Evolutionary conservation across 2,797 vertebrate genomes (phyloP), one percentile per base, ranked within the genome.

Genomic region (Mus minutoides): DNA sequence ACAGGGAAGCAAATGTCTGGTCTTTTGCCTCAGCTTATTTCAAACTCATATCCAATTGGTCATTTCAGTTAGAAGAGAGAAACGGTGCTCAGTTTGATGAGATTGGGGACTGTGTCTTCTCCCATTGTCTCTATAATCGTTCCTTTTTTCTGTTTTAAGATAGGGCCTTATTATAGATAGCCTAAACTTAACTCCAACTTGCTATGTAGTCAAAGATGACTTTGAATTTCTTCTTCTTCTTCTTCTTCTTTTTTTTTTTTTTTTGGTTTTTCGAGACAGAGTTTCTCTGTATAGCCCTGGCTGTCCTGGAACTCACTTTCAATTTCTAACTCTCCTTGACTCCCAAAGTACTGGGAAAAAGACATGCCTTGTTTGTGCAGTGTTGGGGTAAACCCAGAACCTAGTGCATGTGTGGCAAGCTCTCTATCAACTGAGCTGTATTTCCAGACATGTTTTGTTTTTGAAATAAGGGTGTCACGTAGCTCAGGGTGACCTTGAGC

Each of bases 21-120:
- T 14, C 75, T 75, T 93, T 21, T 84, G n/a, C 54, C 69, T 87
- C 52, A 52, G 79, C 34, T 89, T 54, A 76, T 93, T 93, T 91
- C 58, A 71, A 76, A 79, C 58, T 91, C 76, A 43, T 16, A 75
- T 26, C 64, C n/a, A 78, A 4, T 58, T 77, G 54, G 13, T 64
- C n/a, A 19, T 87, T 82, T 87, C 46, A 83, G 76, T 78, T 40
- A 84, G 46, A 82, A 91, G 54, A 90, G 75, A 94, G 49, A 60
- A 89, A 43, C 26, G 34, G 71, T 83, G 52, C 71, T 69, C 85
- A 64, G 52, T 40, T 94, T 60, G 12, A 91, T 91, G 71, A 69
- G 19, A 77, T 91, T 13, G 75, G 43, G 31, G 21, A 76, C 43
- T 79, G 11, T 40, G n/a, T 80, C 67, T 88, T 92, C 52, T 79